Base-by-base conservation (phyloP, 2,888 invertebrate genomes). In the Tetragonula carbonaria region DNA sequence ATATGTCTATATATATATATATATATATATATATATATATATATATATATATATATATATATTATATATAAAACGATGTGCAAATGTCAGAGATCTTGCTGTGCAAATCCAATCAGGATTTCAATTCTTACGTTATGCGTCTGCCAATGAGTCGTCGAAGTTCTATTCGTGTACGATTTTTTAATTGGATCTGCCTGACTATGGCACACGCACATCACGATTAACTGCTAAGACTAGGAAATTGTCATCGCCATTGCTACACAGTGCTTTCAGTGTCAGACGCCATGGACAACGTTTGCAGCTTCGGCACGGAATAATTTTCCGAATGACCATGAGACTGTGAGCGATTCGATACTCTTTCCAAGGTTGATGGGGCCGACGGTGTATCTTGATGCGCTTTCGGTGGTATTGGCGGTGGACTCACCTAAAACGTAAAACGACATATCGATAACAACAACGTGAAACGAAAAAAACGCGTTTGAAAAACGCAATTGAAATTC, bases 291-390 rank as follows among this genome's bases (percentile, higher is more conserved):
- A 94, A 92, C 45, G 94, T 92, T 90, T 94, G 94, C 63, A 94
- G 86, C 88, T 95, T 95, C 59, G 95, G 95, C 68, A 95, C 94
- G 33, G 95, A 95, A 80, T 95, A 95, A 83, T 95, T 95, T 82
- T 95, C 95, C 55, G 91, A 88, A 59, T 93, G 93, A 45, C 90
- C 91, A 78, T 92, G 90, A 14, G 77, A 85, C 79, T 91, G 91
- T 23, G 87, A 77, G 28, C 94, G 93, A 87, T 83, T 93, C 8
- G 92, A 89, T 13, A 88, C 85, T 74, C 94, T 90, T 79, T 94
- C 94, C 75, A 94, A 68, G 3, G 94, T 94, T 53, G 94, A 94
- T n/a, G 94, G 93, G 0, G 94, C 93, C 53, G 94, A 94, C 1
- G 94, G 94, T 2, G 88, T 90, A 65, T 94, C 94, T 71, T 94